Evolutionary conservation across 1,140 invertebrate genomes (phyloP), one percentile per base, ranked within the genome.

Genomic region (Nymphalis io): DNA sequence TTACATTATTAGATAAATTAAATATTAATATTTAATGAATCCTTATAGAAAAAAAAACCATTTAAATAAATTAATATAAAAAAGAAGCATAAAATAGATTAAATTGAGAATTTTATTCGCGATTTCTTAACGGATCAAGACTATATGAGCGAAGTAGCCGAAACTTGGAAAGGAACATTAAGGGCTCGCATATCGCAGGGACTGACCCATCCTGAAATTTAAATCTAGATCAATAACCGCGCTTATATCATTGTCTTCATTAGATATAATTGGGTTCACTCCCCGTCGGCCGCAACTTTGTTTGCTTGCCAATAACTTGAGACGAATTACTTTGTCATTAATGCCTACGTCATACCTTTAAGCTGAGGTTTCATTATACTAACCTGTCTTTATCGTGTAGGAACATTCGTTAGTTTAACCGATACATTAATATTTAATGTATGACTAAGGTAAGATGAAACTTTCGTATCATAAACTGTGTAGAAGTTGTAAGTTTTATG

Each of bases 201-300:
- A 90, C 89, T 91, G 88, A 91, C 89, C 89, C 89, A 82, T 91
- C 85, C 84, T 91, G 89, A 91, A 91, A 91, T 91, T 91, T 90
- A 90, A 91, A 91, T 91, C 89, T 91, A 91, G 89, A 91, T 91
- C 89, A 91, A 91, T 91, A 91, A 89, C 89, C 87, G 82, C 85
- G 88, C 89, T 89, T 91, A 90, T 91, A 91, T 91, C 89, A 91
- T 91, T 91, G 89, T 91, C 89, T 91, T 91, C 88, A 91, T 91
- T 91, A 91, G 82, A 85, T 88, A 85, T 91, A 91, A 91, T 91
- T 90, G 89, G 88, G 89, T 91, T 82, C 82, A 76, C 85, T 88
- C 88, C 89, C 88, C 76, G 78, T 79, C 82, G 82, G 83, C 81
- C 82, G 73, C 81, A 89, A 91, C 83, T 91, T 89, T 91, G 89